Base-by-base conservation (phyloP, 2,797 vertebrate species). In the Apodemus agrarius region DNA sequence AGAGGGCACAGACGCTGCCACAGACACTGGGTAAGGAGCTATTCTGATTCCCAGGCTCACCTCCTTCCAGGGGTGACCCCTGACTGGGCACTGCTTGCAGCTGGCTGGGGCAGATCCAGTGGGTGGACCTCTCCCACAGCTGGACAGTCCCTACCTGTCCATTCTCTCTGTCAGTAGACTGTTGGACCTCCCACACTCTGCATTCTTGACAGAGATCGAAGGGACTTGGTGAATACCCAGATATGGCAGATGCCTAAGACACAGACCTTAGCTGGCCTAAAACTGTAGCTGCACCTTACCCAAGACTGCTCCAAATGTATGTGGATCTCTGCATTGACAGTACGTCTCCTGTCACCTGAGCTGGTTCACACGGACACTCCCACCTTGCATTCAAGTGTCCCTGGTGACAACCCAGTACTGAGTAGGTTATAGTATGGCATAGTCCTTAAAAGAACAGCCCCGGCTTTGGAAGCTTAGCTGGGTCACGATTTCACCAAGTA, bases 181-280 rank as follows among this genome's bases (percentile, higher is more conserved):
- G 37, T 0, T 0, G 5, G 11, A 37, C 22, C 17, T 78, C 65
- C 21, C 0, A n/a, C 17, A 19, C 24, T 6, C 10, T 1, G 26
- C 7, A 21, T 65, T 24, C 37, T 52, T 2, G 4, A 26, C 16
- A 46, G 46, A 43, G 14, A 54, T 40, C 89, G 4, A 22, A 31
- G 21, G 52, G 12, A 13, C 0, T 0, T 16, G 19, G 9, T 2
- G 5, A 59, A 59, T n/a, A 3, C 1, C 5, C 9, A 9, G 31
- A 16, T 43, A 19, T 11, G 26, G 65, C 22, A 21, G 72, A 34
- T 22, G 12, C 1, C 9, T 59, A 4, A n/a, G 46, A 78, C 24
- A 22, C 6, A 57, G 59, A 57, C 31, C 37, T 67, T 6, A 5
- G 37, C 0, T 34, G 16, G 2, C 26, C 8, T 49, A 34, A 67